Base-by-base conservation (phyloP, 2,113 vertebrate genomes). In the Chaetodon auriga region DNA sequence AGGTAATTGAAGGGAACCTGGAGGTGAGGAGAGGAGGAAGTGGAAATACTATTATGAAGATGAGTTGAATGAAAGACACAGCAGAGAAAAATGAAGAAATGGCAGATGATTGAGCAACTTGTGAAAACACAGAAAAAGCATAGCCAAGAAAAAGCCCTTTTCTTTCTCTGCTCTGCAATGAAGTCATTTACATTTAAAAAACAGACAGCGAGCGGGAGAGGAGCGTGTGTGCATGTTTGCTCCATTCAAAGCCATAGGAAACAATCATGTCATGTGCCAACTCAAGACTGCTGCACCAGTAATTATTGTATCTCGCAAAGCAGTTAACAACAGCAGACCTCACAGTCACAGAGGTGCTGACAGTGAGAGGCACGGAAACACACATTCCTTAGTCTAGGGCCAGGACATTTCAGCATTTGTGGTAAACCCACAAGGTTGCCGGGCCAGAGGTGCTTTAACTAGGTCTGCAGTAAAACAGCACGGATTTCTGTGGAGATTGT, bases 251-350 rank as follows among this genome's bases (percentile, higher is more conserved):
- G n/a, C 51, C 14, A 15, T 23, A 46, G 23, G 58, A 76, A 68
- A 51, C 25, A 58, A 61, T 68, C 19, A 58, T 36, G 25, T 58
- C 35, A 38, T 14, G 30, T 38, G 21, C 36, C 36, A 83, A n/a
- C 21, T 38, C 14, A 46, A 58, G 66, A 71, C 30, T 19, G 72
- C 55, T 64, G 35, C 25, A 18, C 5, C 49, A 68, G 54, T 78
- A 82, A 78, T 85, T 70, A 71, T 10, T 35, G 7, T 71, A 82
- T 74, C 75, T 81, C 60, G 78, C 35, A 88, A 61, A 69, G 45
- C 73, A 78, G 53, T 38, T 49, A 71, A 69, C 60, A 49, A 45
- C 82, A 71, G 35, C 23, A 76, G 68, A 76, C 62, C 16, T 70
- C 68, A 51, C 53, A 62, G 51, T 73, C 35, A 71, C 18, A 69